Evolutionary conservation across 2,888 invertebrate genomes (phyloP).

Genomic region (Ormyrus thymus): DNA sequence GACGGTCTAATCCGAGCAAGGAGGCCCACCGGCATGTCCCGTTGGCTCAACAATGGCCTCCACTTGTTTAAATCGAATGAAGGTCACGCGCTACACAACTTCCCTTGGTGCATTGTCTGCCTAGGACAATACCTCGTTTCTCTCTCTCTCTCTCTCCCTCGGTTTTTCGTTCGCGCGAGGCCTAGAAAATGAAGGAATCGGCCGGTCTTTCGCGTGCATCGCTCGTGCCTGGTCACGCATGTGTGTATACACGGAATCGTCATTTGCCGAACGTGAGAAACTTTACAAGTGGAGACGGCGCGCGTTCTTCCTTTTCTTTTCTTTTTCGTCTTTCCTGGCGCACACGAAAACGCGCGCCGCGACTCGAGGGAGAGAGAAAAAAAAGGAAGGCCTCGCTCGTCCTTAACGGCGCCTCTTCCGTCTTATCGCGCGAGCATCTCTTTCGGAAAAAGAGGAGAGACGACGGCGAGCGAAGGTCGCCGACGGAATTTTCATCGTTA

Average conservation of each 20-base stretch:
- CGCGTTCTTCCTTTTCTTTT: background rate
- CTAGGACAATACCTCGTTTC: conserved; percentile 38
- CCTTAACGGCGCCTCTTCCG: conserved; percentile 42
- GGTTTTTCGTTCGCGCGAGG: conserved; percentile 27
- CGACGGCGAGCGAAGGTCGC: background rate
- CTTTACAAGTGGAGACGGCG: conserved; percentile 55
- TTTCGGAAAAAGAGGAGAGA: background rate
- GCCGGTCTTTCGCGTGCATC: conserved; percentile 32
- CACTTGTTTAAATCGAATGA: conserved; percentile 48
- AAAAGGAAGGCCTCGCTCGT: background rate
- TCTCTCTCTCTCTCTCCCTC: conserved; percentile 41
- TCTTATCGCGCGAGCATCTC: conserved; percentile 9
- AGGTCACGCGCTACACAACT: conserved; percentile 42
- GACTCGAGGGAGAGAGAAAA: background rate
- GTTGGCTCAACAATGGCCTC: conserved; percentile 44
- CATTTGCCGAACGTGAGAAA: conserved; percentile 62
- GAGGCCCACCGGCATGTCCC: background rate
- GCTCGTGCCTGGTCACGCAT: conserved; percentile 18
- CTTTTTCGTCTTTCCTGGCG: background rate
- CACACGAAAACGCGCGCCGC: background rate
- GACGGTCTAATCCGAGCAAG: conserved; percentile 41
- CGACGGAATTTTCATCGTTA: background rate
- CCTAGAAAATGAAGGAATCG: conserved; percentile 26
- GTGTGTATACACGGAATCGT: conserved; percentile 60
- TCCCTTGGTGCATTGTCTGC: conserved; percentile 35